Conservation (phyloP, 2,797 vertebrate genomes). For the Sebastes kiyomatsui region DNA sequence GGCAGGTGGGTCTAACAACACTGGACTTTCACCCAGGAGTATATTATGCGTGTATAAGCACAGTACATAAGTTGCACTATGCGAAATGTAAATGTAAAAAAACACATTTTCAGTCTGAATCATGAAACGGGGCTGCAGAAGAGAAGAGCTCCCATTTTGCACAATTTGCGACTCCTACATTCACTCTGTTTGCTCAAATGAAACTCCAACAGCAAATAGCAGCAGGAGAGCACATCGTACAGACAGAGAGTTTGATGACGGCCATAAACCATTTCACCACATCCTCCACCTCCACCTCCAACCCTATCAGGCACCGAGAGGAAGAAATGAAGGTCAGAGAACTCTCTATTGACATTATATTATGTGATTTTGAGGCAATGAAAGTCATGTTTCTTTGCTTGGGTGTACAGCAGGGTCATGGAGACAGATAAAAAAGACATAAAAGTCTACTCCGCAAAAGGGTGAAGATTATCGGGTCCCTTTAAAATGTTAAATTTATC, state of each 20-base stretch:
- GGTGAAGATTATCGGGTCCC: background rate
- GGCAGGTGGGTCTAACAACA: too few relatives aligned
- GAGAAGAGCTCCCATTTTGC: constrained; percentile 4
- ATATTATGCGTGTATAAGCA: too few relatives aligned
- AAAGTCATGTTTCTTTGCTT: background rate
- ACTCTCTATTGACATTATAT: too few relatives aligned
- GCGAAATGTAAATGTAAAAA: background rate
- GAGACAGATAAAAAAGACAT: background rate
- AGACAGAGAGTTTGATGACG: background rate
- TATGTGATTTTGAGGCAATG: too few relatives aligned
- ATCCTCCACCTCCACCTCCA: too few relatives aligned
- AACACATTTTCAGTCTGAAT: background rate
- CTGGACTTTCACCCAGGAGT: too few relatives aligned
- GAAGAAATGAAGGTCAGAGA: too few relatives aligned
- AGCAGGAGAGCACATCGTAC: background rate
- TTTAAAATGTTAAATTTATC: background rate
- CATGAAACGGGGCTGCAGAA: background rate
- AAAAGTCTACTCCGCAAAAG: too few relatives aligned
- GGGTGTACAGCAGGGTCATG: background rate
- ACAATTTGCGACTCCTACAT: background rate
- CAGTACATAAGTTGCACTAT: background rate
- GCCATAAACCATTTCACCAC: background rate
- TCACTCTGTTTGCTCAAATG: background rate
- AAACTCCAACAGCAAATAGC: background rate
- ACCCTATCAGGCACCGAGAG: too few relatives aligned